Conservation (phyloP, 2,888 invertebrate species). For the Scrobipalpa costella region DNA sequence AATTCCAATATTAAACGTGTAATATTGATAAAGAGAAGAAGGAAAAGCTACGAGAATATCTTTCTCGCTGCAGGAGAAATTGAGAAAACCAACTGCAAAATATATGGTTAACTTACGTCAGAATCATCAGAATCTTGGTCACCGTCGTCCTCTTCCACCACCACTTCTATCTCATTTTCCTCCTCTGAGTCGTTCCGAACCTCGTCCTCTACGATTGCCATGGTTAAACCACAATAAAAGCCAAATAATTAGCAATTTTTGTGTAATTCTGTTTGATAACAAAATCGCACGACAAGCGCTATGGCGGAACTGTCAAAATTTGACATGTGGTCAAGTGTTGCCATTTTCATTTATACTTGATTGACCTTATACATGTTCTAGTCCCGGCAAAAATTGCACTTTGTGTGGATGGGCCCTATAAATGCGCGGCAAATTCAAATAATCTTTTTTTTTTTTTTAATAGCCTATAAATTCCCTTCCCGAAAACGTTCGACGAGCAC, state of each 20-base stretch:
- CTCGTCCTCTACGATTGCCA: constrained; percentile 77
- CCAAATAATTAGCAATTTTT: constrained; percentile 34
- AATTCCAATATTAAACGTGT: background rate
- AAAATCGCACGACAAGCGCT: constrained; percentile 46
- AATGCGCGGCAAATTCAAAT: constrained; percentile 5
- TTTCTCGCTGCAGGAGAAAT: background rate
- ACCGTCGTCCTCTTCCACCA: constrained; percentile 68
- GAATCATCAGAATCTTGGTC: constrained; percentile 73
- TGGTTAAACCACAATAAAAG: constrained; percentile 46
- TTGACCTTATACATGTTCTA: background rate
- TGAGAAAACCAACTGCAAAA: constrained; percentile 20
- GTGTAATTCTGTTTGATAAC: constrained; percentile 57
- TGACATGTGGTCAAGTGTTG: constrained; percentile 25
- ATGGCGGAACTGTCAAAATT: constrained; percentile 44
- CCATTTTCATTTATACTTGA: background rate
- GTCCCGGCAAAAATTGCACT: background rate
- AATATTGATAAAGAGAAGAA: background rate
- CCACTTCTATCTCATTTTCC: constrained; percentile 74
- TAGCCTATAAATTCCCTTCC: too few relatives aligned
- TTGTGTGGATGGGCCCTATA: background rate
- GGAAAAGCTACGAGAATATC: background rate
- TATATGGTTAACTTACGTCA: constrained; percentile 54
- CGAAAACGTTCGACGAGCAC: too few relatives aligned
- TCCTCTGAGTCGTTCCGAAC: constrained; percentile 73
- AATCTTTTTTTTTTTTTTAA: too few relatives aligned